These are phyloP conservation scores for Apistogramma diplotaenia DNA, from an alignment of 2,113 vertebrate genomes.

Conservation along the genomic window DNA sequence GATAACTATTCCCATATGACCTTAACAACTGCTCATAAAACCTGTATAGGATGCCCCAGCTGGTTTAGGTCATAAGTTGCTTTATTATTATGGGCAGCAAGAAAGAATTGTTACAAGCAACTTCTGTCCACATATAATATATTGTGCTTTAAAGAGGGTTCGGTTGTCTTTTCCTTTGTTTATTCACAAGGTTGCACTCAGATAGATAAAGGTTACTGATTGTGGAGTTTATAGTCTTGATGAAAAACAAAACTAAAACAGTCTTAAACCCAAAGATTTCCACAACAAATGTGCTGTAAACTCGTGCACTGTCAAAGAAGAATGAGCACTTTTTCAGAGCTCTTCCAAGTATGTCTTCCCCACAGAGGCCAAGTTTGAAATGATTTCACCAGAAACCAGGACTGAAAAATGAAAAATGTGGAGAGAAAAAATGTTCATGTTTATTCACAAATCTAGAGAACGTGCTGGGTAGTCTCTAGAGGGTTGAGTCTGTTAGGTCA, in stretches of 20 bases:
- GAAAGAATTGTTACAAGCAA: neutral
- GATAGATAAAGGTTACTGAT: too few relatives aligned
- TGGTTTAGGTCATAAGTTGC: neutral
- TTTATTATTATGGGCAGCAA: neutral
- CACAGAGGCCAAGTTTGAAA: neutral
- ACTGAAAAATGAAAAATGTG: neutral
- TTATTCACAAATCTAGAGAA: too few relatives aligned
- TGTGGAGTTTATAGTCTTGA: too few relatives aligned
- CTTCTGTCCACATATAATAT: neutral
- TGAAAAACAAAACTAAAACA: too few relatives aligned
- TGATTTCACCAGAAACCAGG: neutral
- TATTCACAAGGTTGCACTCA: too few relatives aligned
- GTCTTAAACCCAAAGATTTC: too few relatives aligned
- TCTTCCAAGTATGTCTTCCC: neutral
- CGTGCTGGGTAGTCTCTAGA: too few relatives aligned
- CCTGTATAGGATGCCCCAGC: neutral
- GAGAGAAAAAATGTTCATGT: too few relatives aligned
- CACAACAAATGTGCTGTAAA: too few relatives aligned
- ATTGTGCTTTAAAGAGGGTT: neutral
- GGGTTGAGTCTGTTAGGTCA: too few relatives aligned
- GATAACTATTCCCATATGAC: neutral
- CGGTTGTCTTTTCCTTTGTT: neutral
- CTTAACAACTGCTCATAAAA: neutral
- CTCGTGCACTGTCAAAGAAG: too few relatives aligned
- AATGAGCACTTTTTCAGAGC: too few relatives aligned